phyloP scores from a whole-genome alignment of 2,797 vertebrate genomes.

The Cyprinodon diabolis region DNA sequence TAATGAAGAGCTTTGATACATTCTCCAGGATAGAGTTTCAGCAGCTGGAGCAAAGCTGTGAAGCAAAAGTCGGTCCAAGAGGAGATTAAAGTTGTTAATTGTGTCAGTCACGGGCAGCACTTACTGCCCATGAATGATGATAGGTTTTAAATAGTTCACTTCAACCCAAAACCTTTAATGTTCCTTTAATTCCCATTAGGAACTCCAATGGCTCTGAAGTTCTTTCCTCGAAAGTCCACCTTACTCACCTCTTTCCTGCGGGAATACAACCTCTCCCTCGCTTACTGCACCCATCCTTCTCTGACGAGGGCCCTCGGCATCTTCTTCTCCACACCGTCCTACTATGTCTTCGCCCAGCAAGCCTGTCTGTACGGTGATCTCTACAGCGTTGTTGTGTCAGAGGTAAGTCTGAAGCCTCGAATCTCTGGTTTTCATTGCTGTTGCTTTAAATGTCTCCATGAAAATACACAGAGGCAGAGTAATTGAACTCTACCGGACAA shows the following conservation, averaged over 20 bases:
- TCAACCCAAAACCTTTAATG: constrained; percentile 12
- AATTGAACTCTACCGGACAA: constrained; percentile 1
- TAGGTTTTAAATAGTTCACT: constrained; percentile 18
- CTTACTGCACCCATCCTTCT: constrained; percentile 89
- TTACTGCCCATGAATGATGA: constrained; percentile 13
- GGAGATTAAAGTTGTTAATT: constrained; percentile 62
- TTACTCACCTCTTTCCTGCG: constrained; percentile 90
- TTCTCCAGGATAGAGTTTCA: constrained; percentile 64
- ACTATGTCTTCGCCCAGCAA: constrained; percentile 94
- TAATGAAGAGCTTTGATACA: constrained; percentile 49
- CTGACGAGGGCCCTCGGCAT: constrained; percentile 91
- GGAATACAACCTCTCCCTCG: constrained; percentile 94
- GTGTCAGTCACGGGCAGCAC: constrained; percentile 43
- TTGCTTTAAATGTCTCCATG: neutral
- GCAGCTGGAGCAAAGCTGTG: constrained; percentile 27
- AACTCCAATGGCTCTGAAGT: constrained; percentile 94
- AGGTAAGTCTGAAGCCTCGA: constrained; percentile 76
- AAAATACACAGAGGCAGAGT: neutral
- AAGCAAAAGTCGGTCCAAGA: constrained; percentile 44
- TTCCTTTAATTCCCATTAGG: constrained; percentile 75
- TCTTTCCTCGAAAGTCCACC: constrained; percentile 89
- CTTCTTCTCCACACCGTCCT: constrained; percentile 88
- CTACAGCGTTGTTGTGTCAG: constrained; percentile 91
- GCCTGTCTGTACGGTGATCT: constrained; percentile 92
- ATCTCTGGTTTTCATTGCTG: neutral